phyloP scores from a whole-genome alignment of 1,140 invertebrate genomes.

The Drosophila pseudoananassae region DNA sequence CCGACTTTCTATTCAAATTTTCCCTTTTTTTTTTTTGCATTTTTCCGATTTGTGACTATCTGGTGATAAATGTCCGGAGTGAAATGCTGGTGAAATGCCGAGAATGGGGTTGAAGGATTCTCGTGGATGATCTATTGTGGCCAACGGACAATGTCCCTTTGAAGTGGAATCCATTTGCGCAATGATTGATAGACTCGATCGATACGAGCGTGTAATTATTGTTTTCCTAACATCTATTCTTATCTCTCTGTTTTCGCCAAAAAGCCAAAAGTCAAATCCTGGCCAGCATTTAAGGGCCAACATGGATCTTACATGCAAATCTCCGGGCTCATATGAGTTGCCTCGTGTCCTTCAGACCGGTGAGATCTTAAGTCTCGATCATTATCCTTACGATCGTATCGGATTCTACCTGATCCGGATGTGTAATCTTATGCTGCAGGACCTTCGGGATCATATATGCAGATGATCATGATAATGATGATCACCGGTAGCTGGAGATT shows the following conservation, averaged over 20 bases:
- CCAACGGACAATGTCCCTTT: constrained; percentile 7
- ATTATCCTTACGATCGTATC: constrained; percentile 7
- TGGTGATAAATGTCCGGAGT: constrained; percentile 23
- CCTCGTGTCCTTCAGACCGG: background rate
- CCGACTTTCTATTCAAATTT: constrained; percentile 64
- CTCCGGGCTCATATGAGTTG: background rate
- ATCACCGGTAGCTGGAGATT: background rate
- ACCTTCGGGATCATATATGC: constrained; percentile 4
- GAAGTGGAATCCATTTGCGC: constrained; percentile 48
- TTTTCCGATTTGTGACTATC: constrained; percentile 19
- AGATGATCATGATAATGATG: background rate
- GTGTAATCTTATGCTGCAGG: constrained; percentile 3
- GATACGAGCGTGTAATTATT: constrained; percentile 8
- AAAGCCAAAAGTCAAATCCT: constrained; percentile 18
- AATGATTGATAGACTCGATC: constrained; percentile 33
- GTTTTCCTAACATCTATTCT: background rate
- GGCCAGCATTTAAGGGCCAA: background rate
- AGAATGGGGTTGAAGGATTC: constrained; percentile 33
- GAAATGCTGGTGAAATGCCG: constrained; percentile 61
- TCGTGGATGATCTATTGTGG: constrained; percentile 39
- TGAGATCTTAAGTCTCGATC: constrained; percentile 7
- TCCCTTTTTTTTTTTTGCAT: constrained; percentile 3
- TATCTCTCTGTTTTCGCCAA: background rate
- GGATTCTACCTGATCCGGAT: constrained; percentile 12
- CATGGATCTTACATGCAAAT: constrained; percentile 28